A percentile compares a stretch with the other conserved stretches of the same genome.
Evolutionary conservation across 2,797 vertebrate genomes (phyloP).

Genomic region (Eleutherodactylus coqui): DNA sequence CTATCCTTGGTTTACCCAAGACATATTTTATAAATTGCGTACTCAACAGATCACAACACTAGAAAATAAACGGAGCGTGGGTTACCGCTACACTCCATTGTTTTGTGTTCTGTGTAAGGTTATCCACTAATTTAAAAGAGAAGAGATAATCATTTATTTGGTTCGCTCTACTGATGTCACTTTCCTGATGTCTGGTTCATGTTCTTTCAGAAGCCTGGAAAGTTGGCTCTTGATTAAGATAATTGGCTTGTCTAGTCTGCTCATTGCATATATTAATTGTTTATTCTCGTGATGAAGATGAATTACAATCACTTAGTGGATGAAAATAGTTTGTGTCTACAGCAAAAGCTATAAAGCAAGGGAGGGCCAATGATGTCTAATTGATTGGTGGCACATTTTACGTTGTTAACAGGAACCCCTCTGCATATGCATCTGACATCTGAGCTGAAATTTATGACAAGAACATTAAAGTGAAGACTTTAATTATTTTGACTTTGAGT

Average conservation of each 20-base stretch:
- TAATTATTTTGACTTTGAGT: neutral
- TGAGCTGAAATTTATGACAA: neutral
- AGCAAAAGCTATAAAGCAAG: neutral
- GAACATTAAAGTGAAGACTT: constrained; percentile 10
- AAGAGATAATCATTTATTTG: neutral
- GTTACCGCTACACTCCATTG: neutral
- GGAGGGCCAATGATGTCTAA: neutral
- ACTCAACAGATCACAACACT: neutral
- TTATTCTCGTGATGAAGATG: constrained; percentile 19
- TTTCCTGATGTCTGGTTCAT: neutral
- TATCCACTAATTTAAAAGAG: neutral
- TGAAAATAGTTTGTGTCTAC: neutral
- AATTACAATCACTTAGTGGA: constrained; percentile 6
- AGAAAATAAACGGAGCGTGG: neutral
- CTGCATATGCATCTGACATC: neutral
- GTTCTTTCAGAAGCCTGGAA: neutral
- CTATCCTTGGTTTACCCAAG: neutral
- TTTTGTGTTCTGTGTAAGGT: neutral
- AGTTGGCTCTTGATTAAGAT: constrained; percentile 18
- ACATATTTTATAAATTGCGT: neutral
- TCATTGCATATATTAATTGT: constrained; percentile 17
- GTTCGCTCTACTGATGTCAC: neutral
- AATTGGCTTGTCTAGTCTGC: neutral
- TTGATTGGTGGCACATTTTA: constrained; percentile 7
- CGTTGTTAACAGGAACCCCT: neutral